Base-by-base conservation (phyloP, 2,888 invertebrate genomes). In the Drosophila vallismaia region DNA sequence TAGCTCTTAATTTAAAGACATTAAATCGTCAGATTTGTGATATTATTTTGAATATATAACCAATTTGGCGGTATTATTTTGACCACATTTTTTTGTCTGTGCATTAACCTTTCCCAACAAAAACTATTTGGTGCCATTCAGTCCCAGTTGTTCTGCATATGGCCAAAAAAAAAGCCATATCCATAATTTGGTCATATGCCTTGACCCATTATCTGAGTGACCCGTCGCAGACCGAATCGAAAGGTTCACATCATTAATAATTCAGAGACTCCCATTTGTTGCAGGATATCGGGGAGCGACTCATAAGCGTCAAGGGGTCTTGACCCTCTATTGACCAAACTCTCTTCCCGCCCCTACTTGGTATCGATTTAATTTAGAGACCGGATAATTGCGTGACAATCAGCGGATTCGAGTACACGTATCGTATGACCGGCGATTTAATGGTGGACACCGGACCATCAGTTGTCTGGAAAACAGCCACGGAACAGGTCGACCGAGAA, bases 371-470 rank as follows among this genome's bases (percentile, higher is more conserved):
- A 76, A 67, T 73, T 82, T 73, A 66, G 83, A 71, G 76, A 62
- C 63, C 59, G 69, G 81, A 77, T 85, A 82, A 82, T 82, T 82
- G 86, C 82, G 83, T 85, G 82, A 85, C 82, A 76, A 85, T 85
- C 85, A 76, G 71, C 59, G 77, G 71, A 62, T 51, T 64, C 45
- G 14, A 64, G 71, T 46, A 50, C 31, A 59, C 45, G 24, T 38
- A 70, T 29, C 36, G 28, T 28, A 40, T 59, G 59, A 45, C 53
- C 58, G 42, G 52, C 44, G 49, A 24, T 50, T 54, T 63, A 55
- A 53, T 82, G 75, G 53, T 59, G 44, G 44, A 19, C 68, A 51
- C 12, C 38, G 45, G 10, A 38, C 12, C 42, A 46, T 67, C 77
- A 79, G 85, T 80, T 66, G 67, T 38, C 57, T 67, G 58, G 31